A percentile compares a stretch with the other conserved stretches of the same genome.
Conservation (phyloP, 2,113 vertebrate genomes). For the Nematolebias whitei region DNA sequence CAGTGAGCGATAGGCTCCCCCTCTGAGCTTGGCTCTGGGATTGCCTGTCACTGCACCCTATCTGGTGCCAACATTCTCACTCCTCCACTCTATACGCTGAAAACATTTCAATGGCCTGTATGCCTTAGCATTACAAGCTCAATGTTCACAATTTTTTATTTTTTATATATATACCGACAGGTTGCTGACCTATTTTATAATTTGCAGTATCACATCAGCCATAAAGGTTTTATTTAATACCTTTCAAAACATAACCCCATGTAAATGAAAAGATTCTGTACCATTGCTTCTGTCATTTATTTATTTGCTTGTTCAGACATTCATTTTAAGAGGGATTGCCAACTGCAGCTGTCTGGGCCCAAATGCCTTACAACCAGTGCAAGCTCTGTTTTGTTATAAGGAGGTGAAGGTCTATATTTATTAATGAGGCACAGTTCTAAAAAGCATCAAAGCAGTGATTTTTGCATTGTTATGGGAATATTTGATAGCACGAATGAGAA, state of each 20-base stretch:
- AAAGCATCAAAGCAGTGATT: background rate
- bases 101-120: constrained; percentile 41
- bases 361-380: background rate
- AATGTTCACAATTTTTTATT: constrained; percentile 21
- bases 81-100: constrained; percentile 52
- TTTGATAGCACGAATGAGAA: background rate
- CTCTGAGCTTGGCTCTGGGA: constrained; percentile 45
- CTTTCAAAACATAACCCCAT: background rate
- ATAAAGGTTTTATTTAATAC: background rate
- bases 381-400: background rate
- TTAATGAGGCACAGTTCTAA: background rate
- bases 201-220: background rate
- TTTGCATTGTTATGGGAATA: background rate
- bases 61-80: constrained; percentile 48
- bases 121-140: constrained; percentile 31
- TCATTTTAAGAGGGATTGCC: background rate
- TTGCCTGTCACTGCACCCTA: constrained; percentile 58
- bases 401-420: background rate
- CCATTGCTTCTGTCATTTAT: background rate
- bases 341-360: no score
- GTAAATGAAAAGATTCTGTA: background rate
- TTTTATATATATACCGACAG: background rate
- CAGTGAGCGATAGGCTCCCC: constrained; percentile 55
- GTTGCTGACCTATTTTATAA: background rate
- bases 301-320: background rate